A percentile compares a stretch with the other conserved stretches of the same genome.
Conservation (phyloP, 1,140 invertebrate species). For the Eufriesea mexicana region DNA sequence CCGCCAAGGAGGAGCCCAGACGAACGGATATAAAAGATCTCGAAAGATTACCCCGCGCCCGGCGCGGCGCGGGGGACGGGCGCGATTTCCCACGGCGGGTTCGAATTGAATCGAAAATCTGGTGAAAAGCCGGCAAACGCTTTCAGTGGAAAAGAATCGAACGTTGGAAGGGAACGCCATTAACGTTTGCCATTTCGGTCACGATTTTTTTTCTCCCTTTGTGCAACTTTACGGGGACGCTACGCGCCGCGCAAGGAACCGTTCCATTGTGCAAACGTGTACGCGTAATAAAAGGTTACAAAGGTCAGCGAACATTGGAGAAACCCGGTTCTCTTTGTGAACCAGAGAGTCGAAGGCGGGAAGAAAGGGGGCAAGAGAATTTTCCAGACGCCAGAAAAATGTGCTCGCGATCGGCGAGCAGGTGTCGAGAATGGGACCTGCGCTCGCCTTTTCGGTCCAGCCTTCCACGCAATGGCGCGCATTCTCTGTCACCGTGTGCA, state of each 20-base stretch:
- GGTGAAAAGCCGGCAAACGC: neutral
- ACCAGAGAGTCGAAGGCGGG: neutral
- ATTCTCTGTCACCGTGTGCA: neutral
- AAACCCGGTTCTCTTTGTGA: slow-evolving; percentile 24
- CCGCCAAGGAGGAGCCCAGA: no score
- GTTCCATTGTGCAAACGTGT: slow-evolving; percentile 34
- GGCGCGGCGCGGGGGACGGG: neutral
- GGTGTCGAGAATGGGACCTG: slow-evolving; percentile 37
- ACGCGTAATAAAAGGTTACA: slow-evolving; percentile 40
- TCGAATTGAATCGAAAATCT: neutral
- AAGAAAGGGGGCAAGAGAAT: neutral
- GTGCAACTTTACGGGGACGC: neutral
- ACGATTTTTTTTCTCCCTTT: slow-evolving; percentile 13
- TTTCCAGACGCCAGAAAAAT: slow-evolving; percentile 38
- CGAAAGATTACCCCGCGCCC: no score
- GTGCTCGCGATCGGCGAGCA: slow-evolving; percentile 33
- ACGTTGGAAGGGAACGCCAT: slow-evolving; percentile 8
- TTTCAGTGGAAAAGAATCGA: neutral
- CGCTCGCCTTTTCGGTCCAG: neutral
- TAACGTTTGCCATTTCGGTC: slow-evolving; percentile 31
- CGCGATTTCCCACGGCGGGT: neutral
- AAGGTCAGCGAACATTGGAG: slow-evolving; percentile 38
- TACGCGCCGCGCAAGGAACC: neutral
- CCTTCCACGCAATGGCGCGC: neutral
- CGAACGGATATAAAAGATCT: no score